Evolutionary conservation across 1,140 invertebrate genomes (phyloP), one percentile per base, ranked within the genome.

Genomic region (Drosophila chauvacae): DNA sequence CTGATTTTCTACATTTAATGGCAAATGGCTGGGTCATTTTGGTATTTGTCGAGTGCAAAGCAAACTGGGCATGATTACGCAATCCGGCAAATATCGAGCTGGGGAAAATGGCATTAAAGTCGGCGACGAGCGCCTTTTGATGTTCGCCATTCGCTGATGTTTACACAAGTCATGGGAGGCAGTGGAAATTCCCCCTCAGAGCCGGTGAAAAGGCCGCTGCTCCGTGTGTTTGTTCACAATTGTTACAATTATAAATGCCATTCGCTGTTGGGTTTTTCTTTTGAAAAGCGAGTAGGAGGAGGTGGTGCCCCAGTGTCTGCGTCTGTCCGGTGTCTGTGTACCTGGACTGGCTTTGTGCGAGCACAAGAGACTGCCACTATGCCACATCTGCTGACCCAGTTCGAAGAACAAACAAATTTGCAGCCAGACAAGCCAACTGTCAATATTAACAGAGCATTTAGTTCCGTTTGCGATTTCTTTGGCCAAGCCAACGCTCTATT

Each of bases 391-490:
- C 60, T 87, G 83, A 88, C 83, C 83, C 84, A 87, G 80, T 87
- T 87, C 56, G 72, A 26, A 71, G 84, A 71, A 70, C 80, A 87
- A 87, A 87, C 84, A 88, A 88, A 88, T 88, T 88, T 83, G 71
- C 74, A 64, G 72, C 76, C 74, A 88, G 70, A 79, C 79, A 87
- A 51, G 68, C 64, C 77, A 82, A 79, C 70, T 82, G 83, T 87
- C 83, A 86, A 86, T 86, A 86, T 86, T 86, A 66, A 18, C 70
- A 69, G 50, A 80, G 71, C 77, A 80, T 77, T 84, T 88, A 88
- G 83, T 87, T 87, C 80, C 83, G 83, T 80, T 59, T 84, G 78
- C 80, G 53, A 84, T 75, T 79, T 87, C 77, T 87, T 79, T 74
- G 64, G 45, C 44, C 55, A 42, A 30, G 28, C 71, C 44, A 59